These are phyloP conservation scores for Heteromyza rotundicornis DNA, from an alignment of 2,888 invertebrate species.

Conservation along the genomic window DNA sequence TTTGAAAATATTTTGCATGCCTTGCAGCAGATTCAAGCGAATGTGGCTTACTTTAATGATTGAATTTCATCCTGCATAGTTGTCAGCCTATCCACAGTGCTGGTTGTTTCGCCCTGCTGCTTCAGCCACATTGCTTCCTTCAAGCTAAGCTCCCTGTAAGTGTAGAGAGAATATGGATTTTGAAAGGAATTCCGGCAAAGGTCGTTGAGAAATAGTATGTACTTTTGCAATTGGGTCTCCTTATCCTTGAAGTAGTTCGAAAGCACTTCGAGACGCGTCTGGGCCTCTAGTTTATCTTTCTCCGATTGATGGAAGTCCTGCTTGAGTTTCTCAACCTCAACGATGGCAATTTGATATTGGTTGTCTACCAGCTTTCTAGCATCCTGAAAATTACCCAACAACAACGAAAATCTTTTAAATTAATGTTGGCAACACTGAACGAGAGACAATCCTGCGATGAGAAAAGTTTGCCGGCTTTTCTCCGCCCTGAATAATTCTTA, in stretches of 20 bases:
- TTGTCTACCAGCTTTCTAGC: slow-evolving; percentile 63
- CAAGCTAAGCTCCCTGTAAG: slow-evolving; percentile 73
- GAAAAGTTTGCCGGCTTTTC: background rate
- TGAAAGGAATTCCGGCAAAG: too few species aligned
- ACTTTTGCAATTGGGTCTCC: slow-evolving; percentile 87
- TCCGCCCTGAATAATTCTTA: too few species aligned
- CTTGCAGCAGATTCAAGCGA: background rate
- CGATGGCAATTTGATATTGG: slow-evolving; percentile 60
- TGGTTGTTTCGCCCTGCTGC: slow-evolving; percentile 81
- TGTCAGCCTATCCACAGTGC: slow-evolving; percentile 79
- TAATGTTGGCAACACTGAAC: too few species aligned
- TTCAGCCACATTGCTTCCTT: slow-evolving; percentile 80
- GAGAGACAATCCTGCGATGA: background rate
- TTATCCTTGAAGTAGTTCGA: slow-evolving; percentile 90
- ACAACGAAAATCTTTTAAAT: background rate
- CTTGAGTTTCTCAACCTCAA: slow-evolving; percentile 66
- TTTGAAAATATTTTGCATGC: background rate
- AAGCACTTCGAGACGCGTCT: slow-evolving; percentile 83
- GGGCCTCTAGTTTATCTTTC: slow-evolving; percentile 76
- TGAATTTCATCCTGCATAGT: slow-evolving; percentile 80
- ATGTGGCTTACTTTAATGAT: slow-evolving; percentile 70
- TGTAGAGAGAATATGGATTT: slow-evolving; percentile 33
- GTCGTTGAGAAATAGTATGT: slow-evolving; percentile 30
- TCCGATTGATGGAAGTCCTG: slow-evolving; percentile 71
- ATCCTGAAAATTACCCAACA: slow-evolving; percentile 43